Evolutionary conservation across 2,797 vertebrate genomes (phyloP), one percentile per base, ranked within the genome.

Genomic region (Sphaeramia orbicularis): DNA sequence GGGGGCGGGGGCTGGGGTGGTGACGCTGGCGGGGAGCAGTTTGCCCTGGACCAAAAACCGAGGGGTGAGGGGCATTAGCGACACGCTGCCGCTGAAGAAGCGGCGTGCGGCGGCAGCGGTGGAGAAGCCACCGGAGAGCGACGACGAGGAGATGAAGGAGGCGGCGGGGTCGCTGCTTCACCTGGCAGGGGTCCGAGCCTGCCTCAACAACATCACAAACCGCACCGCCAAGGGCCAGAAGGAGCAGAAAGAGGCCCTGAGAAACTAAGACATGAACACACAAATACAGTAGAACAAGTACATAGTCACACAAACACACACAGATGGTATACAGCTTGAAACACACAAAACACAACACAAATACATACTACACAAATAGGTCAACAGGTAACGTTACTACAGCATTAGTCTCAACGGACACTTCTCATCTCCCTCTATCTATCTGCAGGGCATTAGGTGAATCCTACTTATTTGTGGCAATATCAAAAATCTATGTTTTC

Each of bases 381-480:
- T 86, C 79, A 88, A 91, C 89, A 92, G 89, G 90, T 91, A 89
- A 86, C 69, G 72, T 86, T 87, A 83, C 79, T 81, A 84, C 88
- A 91, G 90, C 86, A 88, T 92, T 90, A 91, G 87, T 91, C 90
- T 91, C 85, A 60, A 88, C 54, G 64, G 91, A 92, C 92, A 82
- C 80, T 83, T 78, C 80, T 90, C 90, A 90, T 91, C 89, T 89
- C 90, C 90, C 91, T 91, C 91, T 86, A 86, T 96, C 95, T 96
- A 94, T 95, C 96, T 97, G 95, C 95, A 96, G 96, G 96, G 96
- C 96, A 97, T 99, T 97, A 98, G 96, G 97, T 97, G 96, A 98
- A 97, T 96, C 96, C 94, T 96, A 96, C 96, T 97, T 95, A 96
- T 96, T 96, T 96, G 96, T 99, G 96, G 97, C 97, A 98, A 99